Evolutionary conservation across 2,113 vertebrate species (phyloP).

Genomic region (Macrotus californicus): DNA sequence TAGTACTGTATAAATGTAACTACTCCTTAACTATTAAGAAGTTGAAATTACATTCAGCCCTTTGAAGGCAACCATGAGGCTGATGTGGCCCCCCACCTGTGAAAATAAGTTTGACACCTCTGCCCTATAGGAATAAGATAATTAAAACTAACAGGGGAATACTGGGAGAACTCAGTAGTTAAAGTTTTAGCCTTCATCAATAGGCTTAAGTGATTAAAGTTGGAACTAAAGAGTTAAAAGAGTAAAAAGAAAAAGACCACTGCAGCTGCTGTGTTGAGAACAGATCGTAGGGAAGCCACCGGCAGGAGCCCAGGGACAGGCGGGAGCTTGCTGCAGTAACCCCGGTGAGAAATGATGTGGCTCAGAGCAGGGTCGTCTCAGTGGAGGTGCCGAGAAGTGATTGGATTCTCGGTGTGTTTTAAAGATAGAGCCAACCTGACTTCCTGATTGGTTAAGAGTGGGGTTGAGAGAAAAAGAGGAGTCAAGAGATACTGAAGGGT

Average conservation of each 20-base stretch:
- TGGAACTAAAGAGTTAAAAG: too few species aligned
- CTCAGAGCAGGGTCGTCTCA: not conserved
- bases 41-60: too few species aligned
- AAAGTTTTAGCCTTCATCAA: too few species aligned
- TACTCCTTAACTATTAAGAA: too few species aligned
- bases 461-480: not conserved
- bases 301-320: not conserved
- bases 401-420: not conserved
- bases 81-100: too few species aligned
- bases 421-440: not conserved
- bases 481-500: not conserved
- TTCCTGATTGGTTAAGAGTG: not conserved
- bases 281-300: not conserved
- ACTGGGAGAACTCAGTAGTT: too few species aligned
- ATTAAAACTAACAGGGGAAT: too few species aligned
- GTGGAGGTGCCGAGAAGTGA: not conserved
- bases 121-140: too few species aligned
- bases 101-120: too few species aligned
- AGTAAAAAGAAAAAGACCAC: not conserved
- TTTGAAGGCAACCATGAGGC: too few species aligned
- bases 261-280: not conserved
- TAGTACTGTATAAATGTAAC: too few species aligned
- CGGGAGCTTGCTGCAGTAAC: not conserved
- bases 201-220: too few species aligned
- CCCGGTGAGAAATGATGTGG: not conserved